phyloP scores from a whole-genome alignment of 2,113 vertebrate species.

The Sinosuthora webbiana region DNA sequence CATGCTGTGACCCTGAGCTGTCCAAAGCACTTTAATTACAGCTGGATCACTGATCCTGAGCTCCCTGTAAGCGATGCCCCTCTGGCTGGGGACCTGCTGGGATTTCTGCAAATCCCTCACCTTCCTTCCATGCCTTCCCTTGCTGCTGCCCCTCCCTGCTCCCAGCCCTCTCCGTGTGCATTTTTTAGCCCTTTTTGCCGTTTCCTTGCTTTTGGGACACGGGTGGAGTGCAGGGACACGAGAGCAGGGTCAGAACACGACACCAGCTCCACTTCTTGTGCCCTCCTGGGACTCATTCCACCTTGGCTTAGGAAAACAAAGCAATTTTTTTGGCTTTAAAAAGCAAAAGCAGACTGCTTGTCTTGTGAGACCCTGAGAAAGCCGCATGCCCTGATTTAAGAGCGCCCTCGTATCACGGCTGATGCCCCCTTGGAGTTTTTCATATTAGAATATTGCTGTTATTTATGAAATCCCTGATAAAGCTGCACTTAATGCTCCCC shows the following conservation, averaged over 20 bases:
- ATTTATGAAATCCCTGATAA: conserved; percentile 53
- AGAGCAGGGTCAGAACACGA: background rate
- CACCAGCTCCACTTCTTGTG: background rate
- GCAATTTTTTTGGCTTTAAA: background rate
- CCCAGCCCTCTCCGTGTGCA: fast-evolving
- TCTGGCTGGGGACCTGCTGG: background rate
- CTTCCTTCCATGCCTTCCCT: background rate
- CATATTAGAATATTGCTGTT: conserved; percentile 7
- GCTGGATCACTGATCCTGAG: background rate
- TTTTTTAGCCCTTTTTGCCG: background rate
- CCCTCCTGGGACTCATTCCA: background rate
- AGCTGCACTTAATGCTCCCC: conserved; percentile 4
- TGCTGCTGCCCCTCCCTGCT: background rate
- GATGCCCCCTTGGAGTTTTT: background rate
- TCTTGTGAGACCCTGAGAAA: background rate
- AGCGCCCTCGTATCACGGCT: background rate
- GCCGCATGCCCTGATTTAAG: background rate
- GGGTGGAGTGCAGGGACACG: background rate
- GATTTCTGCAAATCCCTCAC: background rate
- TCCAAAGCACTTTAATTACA: background rate
- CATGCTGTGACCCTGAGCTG: background rate
- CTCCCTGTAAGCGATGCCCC: background rate
- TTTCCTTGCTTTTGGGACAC: background rate
- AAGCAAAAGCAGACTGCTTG: background rate
- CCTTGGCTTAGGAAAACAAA: background rate